A percentile compares a stretch with the other conserved stretches of the same genome.
Evolutionary conservation across 2,888 invertebrate species (phyloP).

Genomic region (Meteorus cinctellus): DNA sequence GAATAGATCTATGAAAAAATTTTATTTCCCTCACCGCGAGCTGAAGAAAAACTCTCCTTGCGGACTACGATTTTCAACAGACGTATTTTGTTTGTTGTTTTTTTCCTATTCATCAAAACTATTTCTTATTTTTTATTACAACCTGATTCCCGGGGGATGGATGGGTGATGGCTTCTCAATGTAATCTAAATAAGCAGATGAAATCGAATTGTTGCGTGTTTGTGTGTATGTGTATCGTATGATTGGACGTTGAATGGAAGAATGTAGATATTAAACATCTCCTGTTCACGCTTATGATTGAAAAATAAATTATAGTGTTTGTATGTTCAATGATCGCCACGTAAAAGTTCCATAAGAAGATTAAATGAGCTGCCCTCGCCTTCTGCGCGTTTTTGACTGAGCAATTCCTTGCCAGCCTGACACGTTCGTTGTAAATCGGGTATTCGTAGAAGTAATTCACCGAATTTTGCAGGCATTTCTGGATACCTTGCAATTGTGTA

Average conservation of each 20-base stretch:
- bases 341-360: slow-evolving; percentile 93
- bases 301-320: slow-evolving; percentile 19
- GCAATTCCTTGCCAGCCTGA: slow-evolving; percentile 95
- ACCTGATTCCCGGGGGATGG: slow-evolving; percentile 37
- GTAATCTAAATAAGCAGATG: slow-evolving; percentile 60
- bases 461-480: slow-evolving; percentile 95
- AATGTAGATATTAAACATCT: neutral
- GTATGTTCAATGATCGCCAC: slow-evolving; percentile 88
- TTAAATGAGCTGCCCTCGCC: slow-evolving; percentile 92
- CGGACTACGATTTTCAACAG: slow-evolving; percentile 64
- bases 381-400: slow-evolving; percentile 87
- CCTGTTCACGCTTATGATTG: neutral
- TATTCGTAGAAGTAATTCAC: slow-evolving; percentile 92
- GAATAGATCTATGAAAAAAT: slow-evolving; percentile 64
- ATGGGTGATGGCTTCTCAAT: neutral
- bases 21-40: slow-evolving; percentile 69
- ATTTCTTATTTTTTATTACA: slow-evolving; percentile 23
- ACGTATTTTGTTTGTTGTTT: slow-evolving; percentile 49
- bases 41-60: slow-evolving; percentile 57
- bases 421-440: slow-evolving; percentile 96
- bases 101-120: slow-evolving; percentile 48
- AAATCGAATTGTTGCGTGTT: slow-evolving; percentile 55
- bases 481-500: slow-evolving; percentile 95
- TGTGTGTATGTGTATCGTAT: neutral
- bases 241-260: slow-evolving; percentile 22